Base-by-base conservation (phyloP, 2,113 vertebrate species). In the Aegotheles bennettii region DNA sequence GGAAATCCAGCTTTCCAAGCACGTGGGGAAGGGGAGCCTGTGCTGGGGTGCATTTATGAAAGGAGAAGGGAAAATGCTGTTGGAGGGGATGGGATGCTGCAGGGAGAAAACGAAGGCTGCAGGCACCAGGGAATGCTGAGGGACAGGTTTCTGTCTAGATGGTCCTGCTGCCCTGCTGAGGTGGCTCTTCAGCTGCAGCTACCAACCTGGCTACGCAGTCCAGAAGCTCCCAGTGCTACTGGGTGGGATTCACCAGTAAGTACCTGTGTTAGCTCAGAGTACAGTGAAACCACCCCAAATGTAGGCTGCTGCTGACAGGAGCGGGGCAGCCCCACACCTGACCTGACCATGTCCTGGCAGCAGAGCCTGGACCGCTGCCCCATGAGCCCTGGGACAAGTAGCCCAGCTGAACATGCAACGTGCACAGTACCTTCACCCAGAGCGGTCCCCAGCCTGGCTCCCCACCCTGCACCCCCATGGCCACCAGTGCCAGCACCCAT, bases 21-120 rank as follows among this genome's bases (percentile, higher is more conserved):
- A 14, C 0, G 0, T 8, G 18, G 20, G 33, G 35, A 35, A 43
- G 33, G 9, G 28, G 10, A 9, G 17, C 7, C 36, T 71, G 38
- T 7, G 26, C 11, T 12, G 43, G 42, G 16, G 11, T 18, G 3
- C 9, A 5, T 60, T 40, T 42, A 26, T 42, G 21, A 35, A 17
- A 74, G 38, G 24, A 56, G 43, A 36, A 60, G 24, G 26, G 42
- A 57, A 84, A 54, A 16, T 57, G 42, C 21, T 45, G n/a, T 6
- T 19, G 28, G 29, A 70, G 16, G 45, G 33, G 29, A 56, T 26
- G 29, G 61, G 45, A 36, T 7, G 20, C 25, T 20, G 57, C 14
- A 42, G 29, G 33, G 20, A 75, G 38, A 23, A 79, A 47, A 29
- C 64, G 28, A 45, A 50, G 16, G 28, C 35, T 61, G 45, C 16